Conservation (phyloP, 1,140 invertebrate species). For the Drosophila arawakana region DNA sequence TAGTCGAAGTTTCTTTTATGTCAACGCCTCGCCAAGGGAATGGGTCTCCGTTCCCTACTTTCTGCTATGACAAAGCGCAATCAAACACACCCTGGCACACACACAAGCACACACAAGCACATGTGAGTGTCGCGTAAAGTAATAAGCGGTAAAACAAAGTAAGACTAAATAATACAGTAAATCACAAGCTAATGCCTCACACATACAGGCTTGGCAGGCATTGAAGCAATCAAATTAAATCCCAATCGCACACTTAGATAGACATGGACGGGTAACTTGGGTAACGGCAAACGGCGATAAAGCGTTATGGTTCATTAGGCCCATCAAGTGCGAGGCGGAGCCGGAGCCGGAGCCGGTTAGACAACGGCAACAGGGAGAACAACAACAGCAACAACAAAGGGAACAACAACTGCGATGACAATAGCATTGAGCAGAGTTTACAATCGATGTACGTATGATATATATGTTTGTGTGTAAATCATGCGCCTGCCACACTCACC, state of each 20-base stretch:
- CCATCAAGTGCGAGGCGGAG: constrained; percentile 53
- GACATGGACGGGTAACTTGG: constrained; percentile 49
- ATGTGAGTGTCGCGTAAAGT: constrained; percentile 48
- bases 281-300: constrained; percentile 73
- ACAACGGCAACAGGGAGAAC: constrained; percentile 7
- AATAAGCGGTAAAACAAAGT: constrained; percentile 83
- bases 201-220: constrained; percentile 54
- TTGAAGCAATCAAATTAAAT: constrained; percentile 83
- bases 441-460: constrained; percentile 44
- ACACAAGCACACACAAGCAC: constrained; percentile 20
- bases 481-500: constrained; percentile 43
- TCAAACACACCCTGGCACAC: constrained; percentile 25
- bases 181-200: constrained; percentile 76
- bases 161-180: constrained; percentile 82
- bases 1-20: constrained; percentile 70
- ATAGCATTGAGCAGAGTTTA: constrained; percentile 51
- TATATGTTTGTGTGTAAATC: constrained; percentile 55
- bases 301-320: constrained; percentile 82
- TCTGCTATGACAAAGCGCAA: constrained; percentile 52
- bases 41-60: neutral
- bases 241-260: constrained; percentile 79
- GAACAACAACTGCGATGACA: constrained; percentile 31
- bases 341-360: constrained; percentile 13
- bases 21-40: constrained; percentile 60
- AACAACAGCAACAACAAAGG: neutral